Evolutionary conservation across 2,888 invertebrate species (phyloP).

Genomic region (Drosophila subquinaria): DNA sequence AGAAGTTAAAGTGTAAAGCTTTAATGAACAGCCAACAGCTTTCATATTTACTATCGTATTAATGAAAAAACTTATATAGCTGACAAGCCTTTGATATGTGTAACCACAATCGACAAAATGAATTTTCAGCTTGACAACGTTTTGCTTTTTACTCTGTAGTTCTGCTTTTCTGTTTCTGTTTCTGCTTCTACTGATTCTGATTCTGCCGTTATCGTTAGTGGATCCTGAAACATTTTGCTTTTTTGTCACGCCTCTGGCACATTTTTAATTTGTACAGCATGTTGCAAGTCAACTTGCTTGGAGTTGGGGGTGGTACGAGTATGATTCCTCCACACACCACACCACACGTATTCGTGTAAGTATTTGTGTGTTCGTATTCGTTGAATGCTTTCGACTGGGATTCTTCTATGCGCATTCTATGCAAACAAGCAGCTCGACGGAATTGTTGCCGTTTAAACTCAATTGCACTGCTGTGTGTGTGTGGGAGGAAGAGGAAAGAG

Average conservation of each 20-base stretch:
- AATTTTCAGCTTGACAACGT: conserved; percentile 11
- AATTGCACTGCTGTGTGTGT: conserved; percentile 58
- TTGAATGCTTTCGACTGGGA: conserved; percentile 37
- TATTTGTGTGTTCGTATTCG: conserved; percentile 8
- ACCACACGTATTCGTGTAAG: not conserved
- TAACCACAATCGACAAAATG: conserved; percentile 18
- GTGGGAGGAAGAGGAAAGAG: not conserved
- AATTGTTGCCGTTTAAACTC: conserved; percentile 73
- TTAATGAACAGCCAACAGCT: not conserved
- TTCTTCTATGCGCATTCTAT: conserved; percentile 47
- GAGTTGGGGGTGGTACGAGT: not conserved
- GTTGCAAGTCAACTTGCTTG: conserved; percentile 53
- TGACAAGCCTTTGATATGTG: conserved; percentile 24
- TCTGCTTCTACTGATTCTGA: not conserved
- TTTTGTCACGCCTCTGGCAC: conserved; percentile 65
- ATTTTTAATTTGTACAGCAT: conserved; percentile 75
- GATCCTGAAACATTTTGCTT: conserved; percentile 43
- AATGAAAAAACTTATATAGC: not conserved
- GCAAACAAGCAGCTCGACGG: conserved; percentile 55
- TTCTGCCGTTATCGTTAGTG: conserved; percentile 30
- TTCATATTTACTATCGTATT: not conserved
- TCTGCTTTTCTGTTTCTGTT: not conserved
- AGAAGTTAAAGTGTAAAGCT: not conserved
- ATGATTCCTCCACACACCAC: not conserved
- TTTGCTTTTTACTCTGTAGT: conserved; percentile 7